Conservation (phyloP, 2,113 vertebrate species). For the Heptranchias perlo region DNA sequence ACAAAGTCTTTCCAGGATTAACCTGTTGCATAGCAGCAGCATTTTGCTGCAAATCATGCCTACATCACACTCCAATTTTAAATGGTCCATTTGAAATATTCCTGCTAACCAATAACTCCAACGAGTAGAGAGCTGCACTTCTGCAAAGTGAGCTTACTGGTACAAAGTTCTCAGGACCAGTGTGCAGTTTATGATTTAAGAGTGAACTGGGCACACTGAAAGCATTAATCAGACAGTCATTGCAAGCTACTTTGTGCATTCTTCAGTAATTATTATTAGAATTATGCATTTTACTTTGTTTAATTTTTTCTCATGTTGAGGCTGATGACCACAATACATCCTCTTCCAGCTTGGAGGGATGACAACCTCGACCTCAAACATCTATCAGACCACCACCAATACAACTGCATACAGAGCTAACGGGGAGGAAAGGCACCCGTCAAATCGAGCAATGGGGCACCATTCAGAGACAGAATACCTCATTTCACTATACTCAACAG, state of each 20-base stretch:
- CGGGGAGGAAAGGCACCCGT: not conserved
- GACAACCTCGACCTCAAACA: not conserved
- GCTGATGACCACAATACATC: not conserved
- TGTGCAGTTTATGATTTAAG: not conserved
- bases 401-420: not conserved
- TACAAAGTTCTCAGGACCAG: no score
- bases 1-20: no score
- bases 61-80: not conserved
- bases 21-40: no score
- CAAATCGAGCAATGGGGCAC: not conserved
- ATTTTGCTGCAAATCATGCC: no score
- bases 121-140: not conserved
- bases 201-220: not conserved
- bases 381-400: not conserved
- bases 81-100: not conserved
- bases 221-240: not conserved
- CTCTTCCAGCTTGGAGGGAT: not conserved
- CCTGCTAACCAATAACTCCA: not conserved
- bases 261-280: not conserved
- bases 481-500: not conserved
- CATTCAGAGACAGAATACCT: not conserved
- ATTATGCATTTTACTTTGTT: not conserved
- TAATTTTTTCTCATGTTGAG: not conserved
- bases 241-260: not conserved
- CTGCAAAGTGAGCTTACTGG: no score